Evolutionary conservation across 2,888 invertebrate species (phyloP).

Genomic region (Dynastes maya): DNA sequence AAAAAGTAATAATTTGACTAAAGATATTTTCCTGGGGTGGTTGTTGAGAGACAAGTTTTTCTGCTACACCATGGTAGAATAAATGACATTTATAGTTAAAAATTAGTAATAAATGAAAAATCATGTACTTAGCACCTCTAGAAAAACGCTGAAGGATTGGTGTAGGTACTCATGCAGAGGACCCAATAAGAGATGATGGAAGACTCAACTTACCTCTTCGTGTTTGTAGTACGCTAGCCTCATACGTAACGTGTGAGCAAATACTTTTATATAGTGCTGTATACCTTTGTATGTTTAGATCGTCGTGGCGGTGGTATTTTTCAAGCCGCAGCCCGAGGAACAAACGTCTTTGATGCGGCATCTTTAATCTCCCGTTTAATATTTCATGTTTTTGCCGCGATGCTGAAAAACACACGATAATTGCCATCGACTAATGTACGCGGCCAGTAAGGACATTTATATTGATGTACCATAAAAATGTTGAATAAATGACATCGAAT

Average conservation of each 20-base stretch:
- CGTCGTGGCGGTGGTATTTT: constrained; percentile 61
- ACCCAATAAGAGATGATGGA: too few species aligned
- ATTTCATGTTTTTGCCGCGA: constrained; percentile 66
- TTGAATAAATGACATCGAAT: constrained; percentile 56
- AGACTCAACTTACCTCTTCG: too few species aligned
- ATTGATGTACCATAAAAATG: constrained; percentile 59
- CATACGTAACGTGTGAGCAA: neutral
- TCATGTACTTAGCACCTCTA: too few species aligned
- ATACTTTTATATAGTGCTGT: constrained; percentile 52
- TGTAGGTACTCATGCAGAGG: too few species aligned
- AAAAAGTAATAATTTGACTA: too few species aligned
- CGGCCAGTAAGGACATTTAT: constrained; percentile 61
- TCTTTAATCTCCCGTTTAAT: constrained; percentile 68
- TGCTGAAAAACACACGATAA: constrained; percentile 67
- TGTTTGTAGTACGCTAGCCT: too few species aligned
- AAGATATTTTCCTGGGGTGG: too few species aligned
- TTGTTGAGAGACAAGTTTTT: too few species aligned
- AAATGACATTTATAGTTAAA: too few species aligned
- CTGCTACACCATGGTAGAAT: too few species aligned
- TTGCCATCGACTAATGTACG: constrained; percentile 66
- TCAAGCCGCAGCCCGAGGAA: constrained; percentile 63
- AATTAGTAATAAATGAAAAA: too few species aligned
- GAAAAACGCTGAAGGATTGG: too few species aligned
- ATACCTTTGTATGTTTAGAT: constrained; percentile 65
- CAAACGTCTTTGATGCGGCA: constrained; percentile 65